Conservation (phyloP, 1,140 invertebrate genomes). For the Riptortus pedestris region DNA sequence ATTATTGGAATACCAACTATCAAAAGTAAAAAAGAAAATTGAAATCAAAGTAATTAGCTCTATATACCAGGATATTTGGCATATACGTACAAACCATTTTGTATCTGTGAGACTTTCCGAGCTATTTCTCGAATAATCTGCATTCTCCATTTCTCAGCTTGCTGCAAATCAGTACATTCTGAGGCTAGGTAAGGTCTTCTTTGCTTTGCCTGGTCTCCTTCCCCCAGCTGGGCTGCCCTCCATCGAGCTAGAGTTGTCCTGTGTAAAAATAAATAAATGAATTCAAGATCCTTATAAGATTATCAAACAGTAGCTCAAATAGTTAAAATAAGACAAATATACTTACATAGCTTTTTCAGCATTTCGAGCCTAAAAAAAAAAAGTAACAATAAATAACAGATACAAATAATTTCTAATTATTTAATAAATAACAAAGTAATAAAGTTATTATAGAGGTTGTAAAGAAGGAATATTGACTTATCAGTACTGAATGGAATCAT, state of each 20-base stretch:
- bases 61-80: too few relatives aligned
- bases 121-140: slow-evolving; percentile 95
- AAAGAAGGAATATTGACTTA: too few relatives aligned
- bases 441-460: too few relatives aligned
- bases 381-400: neutral
- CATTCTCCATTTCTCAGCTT: slow-evolving; percentile 89
- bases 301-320: neutral
- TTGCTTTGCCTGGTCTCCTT: slow-evolving; percentile 57
- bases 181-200: slow-evolving; percentile 85
- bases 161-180: slow-evolving; percentile 78
- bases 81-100: slow-evolving; percentile 89
- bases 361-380: slow-evolving; percentile 55
- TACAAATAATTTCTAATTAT: neutral
- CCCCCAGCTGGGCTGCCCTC: slow-evolving; percentile 82
- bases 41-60: too few relatives aligned
- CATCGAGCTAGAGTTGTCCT: slow-evolving; percentile 93
- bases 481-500: too few relatives aligned
- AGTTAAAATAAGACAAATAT: slow-evolving; percentile 12
- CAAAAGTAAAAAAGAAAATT: too few relatives aligned
- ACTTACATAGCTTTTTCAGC: slow-evolving; percentile 79
- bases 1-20: too few relatives aligned
- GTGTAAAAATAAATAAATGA: neutral
- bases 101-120: slow-evolving; percentile 98
- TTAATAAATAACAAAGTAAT: too few relatives aligned
- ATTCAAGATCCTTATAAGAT: neutral